Percentiles rank a stretch among this genome's conserved stretches.
phyloP scores from a whole-genome alignment of 2,888 invertebrate genomes.

The Invenusta paracnida region DNA sequence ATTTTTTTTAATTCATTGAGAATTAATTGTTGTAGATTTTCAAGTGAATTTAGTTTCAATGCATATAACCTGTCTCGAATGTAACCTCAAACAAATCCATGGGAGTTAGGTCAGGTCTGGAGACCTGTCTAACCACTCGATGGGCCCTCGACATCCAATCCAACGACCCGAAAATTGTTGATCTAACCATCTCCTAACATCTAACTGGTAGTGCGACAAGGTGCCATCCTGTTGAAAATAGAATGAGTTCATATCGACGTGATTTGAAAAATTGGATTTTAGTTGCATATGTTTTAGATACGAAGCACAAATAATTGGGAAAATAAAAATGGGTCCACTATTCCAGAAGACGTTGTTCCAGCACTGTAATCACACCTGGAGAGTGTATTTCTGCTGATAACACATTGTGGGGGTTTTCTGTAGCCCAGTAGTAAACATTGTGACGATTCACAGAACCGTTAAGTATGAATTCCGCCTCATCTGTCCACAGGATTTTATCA shows the following conservation, averaged over 20 bases:
- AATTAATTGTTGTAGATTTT: background rate
- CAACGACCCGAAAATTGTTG: background rate
- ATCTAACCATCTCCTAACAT: background rate
- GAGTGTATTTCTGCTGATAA: background rate
- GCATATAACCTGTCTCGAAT: background rate
- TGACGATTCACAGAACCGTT: background rate
- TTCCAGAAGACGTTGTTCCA: background rate
- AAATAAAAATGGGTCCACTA: background rate
- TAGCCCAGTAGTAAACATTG: background rate
- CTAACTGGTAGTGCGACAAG: background rate
- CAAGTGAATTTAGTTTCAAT: background rate
- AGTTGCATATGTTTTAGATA: background rate
- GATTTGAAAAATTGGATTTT: too few relatives aligned
- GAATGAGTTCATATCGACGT: background rate
- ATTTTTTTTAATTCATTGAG: background rate
- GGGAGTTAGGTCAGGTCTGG: background rate
- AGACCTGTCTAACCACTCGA: background rate
- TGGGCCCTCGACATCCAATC: background rate
- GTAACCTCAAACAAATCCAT: background rate
- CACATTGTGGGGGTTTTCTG: background rate
- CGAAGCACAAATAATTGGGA: background rate
- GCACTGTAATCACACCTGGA: background rate
- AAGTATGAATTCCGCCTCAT: background rate
- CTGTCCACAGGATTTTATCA: background rate
- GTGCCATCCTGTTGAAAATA: background rate